Conservation (phyloP, 1,140 invertebrate species). For the Sycophila sp. region DNA sequence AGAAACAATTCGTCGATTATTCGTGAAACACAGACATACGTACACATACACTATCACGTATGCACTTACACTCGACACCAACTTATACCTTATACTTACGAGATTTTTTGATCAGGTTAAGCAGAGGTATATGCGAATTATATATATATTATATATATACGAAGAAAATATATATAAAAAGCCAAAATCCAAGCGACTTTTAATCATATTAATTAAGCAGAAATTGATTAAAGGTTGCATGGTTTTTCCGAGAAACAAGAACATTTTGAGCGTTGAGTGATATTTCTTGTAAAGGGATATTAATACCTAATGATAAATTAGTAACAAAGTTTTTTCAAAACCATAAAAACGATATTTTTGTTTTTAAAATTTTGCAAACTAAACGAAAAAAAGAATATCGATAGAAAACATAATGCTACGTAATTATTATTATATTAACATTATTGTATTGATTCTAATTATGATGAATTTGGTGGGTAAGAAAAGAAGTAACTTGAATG, state of each 20-base stretch:
- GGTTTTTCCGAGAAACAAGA: constrained; percentile 35
- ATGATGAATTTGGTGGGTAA: constrained; percentile 58
- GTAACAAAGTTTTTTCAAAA: constrained; percentile 59
- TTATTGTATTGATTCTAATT: constrained; percentile 58
- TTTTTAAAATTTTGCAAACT: constrained; percentile 53
- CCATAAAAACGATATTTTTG: constrained; percentile 57
- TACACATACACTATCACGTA: constrained; percentile 50
- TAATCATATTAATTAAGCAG: constrained; percentile 31
- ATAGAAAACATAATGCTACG: constrained; percentile 40
- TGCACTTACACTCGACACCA: constrained; percentile 50
- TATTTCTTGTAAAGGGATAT: constrained; percentile 58
- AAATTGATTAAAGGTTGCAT: constrained; percentile 35
- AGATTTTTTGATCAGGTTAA: constrained; percentile 41
- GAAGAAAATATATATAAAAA: constrained; percentile 45
- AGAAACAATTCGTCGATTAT: constrained; percentile 55
- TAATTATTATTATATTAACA: constrained; percentile 57
- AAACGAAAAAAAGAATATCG: constrained; percentile 39
- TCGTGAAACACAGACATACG: constrained; percentile 53
- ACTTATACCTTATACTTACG: constrained; percentile 47
- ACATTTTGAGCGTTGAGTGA: constrained; percentile 38
- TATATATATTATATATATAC: constrained; percentile 51
- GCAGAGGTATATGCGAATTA: constrained; percentile 46
- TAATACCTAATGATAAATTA: constrained; percentile 51
- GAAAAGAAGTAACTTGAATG: constrained; percentile 41
- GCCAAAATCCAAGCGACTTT: constrained; percentile 46